Evolutionary conservation across 2,888 invertebrate species (phyloP), one percentile per base, ranked within the genome.

Genomic region (Augiades crinisus): DNA sequence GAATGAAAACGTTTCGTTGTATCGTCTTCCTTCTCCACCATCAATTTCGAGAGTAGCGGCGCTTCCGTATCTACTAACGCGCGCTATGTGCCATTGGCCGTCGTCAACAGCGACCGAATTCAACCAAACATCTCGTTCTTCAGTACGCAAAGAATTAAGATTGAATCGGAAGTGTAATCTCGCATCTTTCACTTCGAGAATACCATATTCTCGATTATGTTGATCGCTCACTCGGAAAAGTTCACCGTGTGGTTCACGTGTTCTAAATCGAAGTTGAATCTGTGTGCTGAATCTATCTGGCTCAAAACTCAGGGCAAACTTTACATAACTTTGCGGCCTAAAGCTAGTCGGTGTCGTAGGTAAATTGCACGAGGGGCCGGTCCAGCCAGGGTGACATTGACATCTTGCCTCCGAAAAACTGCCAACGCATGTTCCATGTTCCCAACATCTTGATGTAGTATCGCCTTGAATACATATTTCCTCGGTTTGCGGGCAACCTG

Each of bases 81-180:
- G 93, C 3, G 97, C 97, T 47, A 96, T 96, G 75, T 99, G 99
- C 99, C 99, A 99, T 69, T 98, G 97, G 0, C 99, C 99, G 75
- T 98, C 97, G 70, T 98, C 97, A 1, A 98, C 98, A 1, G 95
- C 93, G 17, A 98, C 95, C 3, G 96, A 95, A 63, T 95, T 95
- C 43, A 98, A 87, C 96, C 96, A 96, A 64, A 99, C 94, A 70
- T 96, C 96, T 57, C 94, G 93, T 76, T 98, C 97, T 77, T 98
- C 97, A 3, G 97, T 97, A 58, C 96, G 92, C 58, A 97, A 84
- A 12, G 96, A 97, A 78, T 98, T 98, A 45, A 99, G 90, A 81
- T 99, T 98, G 79, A 95, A 99, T 58, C 96, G 93, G 90, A 98
- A 98, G 72, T 96, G 95, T 49, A 98, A 90, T 59, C 95, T 92